phyloP scores from a whole-genome alignment of 2,888 invertebrate species.

The Dicyrtoma fusca region DNA sequence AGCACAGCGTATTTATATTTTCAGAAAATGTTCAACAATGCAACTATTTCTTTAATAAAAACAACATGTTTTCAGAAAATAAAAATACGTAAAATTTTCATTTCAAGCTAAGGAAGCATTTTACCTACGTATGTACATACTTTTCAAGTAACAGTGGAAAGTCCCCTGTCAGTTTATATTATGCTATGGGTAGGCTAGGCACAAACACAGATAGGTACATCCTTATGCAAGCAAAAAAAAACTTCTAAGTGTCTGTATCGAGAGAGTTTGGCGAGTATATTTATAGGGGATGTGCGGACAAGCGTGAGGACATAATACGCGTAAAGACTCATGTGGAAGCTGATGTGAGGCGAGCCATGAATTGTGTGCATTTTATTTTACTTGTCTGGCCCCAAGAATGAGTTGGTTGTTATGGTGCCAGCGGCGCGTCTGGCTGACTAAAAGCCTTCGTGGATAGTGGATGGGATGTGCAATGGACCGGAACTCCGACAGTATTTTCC shows the following conservation, averaged over 20 bases:
- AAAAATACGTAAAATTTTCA: no score
- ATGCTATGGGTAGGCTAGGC: not conserved
- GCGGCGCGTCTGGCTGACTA: conserved; percentile 15
- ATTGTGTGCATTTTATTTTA: conserved; percentile 21
- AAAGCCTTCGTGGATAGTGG: conserved; percentile 22
- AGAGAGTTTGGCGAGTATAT: no score
- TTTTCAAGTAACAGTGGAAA: no score
- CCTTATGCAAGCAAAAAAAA: not conserved
- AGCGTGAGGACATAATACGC: conserved; percentile 8
- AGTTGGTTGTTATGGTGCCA: conserved; percentile 17
- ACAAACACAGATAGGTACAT: no score
- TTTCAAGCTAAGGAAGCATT: no score
- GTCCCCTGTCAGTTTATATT: no score
- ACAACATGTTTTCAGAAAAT: no score
- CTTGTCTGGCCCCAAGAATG: not conserved
- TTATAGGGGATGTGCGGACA: conserved; percentile 19
- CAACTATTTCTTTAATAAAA: no score
- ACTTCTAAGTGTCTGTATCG: not conserved
- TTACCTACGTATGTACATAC: no score
- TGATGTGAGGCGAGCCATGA: conserved; percentile 11
- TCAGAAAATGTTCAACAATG: no score
- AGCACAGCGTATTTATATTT: no score
- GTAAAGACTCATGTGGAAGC: conserved; percentile 9
- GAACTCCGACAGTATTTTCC: conserved; percentile 34
- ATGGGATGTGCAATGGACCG: conserved; percentile 38